phyloP scores from a whole-genome alignment of 2,888 invertebrate genomes.

The Ophonus ardosiacus region DNA sequence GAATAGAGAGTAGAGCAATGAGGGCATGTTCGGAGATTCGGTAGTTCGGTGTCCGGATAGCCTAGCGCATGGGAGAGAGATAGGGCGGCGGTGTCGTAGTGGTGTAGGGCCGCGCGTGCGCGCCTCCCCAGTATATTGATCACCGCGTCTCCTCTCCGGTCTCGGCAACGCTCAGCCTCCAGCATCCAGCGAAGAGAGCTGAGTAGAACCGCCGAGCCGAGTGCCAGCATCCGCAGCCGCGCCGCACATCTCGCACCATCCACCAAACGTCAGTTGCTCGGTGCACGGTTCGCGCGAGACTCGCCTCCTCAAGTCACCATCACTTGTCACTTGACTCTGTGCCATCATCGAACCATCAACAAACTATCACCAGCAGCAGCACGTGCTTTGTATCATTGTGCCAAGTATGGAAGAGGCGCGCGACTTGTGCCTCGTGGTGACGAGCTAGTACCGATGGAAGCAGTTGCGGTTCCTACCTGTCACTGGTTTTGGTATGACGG shows the following conservation, averaged over 20 bases:
- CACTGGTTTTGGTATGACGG: constrained; percentile 72
- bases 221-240: constrained; percentile 2
- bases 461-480: constrained; percentile 58
- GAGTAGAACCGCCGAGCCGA: not conserved
- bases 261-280: not conserved
- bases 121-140: constrained; percentile 55
- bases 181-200: constrained; percentile 2
- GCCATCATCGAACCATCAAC: not conserved
- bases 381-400: constrained; percentile 11
- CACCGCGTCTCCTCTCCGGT: constrained; percentile 45
- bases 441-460: constrained; percentile 67
- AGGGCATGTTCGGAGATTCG: not conserved
- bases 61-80: not conserved
- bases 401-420: constrained; percentile 25
- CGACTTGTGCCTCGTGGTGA: not conserved
- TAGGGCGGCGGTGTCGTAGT: not conserved
- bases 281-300: not conserved
- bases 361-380: constrained; percentile 18
- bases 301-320: not conserved
- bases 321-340: not conserved
- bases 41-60: not conserved
- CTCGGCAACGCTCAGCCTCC: not conserved
- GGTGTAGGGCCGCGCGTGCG: constrained; percentile 54
- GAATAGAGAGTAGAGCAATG: not conserved
- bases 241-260: not conserved